phyloP scores from a whole-genome alignment of 2,797 vertebrate genomes.

The Smutsia temminckii region DNA sequence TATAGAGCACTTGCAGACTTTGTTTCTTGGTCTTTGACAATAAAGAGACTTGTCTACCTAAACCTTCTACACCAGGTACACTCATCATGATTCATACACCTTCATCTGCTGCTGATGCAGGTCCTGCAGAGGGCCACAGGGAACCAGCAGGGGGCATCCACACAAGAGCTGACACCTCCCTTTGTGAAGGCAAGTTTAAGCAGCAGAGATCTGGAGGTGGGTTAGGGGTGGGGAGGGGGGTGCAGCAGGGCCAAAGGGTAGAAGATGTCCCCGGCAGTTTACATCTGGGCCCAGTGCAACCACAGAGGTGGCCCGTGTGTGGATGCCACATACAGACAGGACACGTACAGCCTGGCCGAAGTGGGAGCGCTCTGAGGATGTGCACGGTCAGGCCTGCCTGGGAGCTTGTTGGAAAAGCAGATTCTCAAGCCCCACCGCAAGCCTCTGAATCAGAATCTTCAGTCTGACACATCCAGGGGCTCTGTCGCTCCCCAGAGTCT shows the following conservation, averaged over 20 bases:
- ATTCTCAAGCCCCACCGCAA: not conserved
- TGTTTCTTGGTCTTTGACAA: conserved; percentile 69
- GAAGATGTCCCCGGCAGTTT: accelerated
- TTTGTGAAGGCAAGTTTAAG: not conserved
- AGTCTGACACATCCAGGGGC: not conserved
- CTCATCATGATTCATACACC: not conserved
- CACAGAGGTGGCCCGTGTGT: accelerated
- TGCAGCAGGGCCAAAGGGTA: not conserved
- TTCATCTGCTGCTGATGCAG: not conserved
- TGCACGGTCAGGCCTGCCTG: accelerated
- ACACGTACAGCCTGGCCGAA: not conserved
- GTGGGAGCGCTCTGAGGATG: not conserved
- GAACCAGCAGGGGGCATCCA: not conserved
- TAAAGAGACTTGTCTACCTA: conserved; percentile 75
- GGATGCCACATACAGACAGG: not conserved
- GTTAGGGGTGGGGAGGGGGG: too few species aligned
- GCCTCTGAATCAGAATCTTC: not conserved
- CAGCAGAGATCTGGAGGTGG: not conserved
- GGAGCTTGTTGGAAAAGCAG: not conserved
- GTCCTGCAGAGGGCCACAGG: accelerated
- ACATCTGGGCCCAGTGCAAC: not conserved
- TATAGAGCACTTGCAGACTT: conserved; percentile 5
- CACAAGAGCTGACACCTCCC: not conserved
- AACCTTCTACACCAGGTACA: conserved; percentile 44
- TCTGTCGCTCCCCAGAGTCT: accelerated